phyloP scores from a whole-genome alignment of 2,113 vertebrate species.

The Zosterops japonicus region DNA sequence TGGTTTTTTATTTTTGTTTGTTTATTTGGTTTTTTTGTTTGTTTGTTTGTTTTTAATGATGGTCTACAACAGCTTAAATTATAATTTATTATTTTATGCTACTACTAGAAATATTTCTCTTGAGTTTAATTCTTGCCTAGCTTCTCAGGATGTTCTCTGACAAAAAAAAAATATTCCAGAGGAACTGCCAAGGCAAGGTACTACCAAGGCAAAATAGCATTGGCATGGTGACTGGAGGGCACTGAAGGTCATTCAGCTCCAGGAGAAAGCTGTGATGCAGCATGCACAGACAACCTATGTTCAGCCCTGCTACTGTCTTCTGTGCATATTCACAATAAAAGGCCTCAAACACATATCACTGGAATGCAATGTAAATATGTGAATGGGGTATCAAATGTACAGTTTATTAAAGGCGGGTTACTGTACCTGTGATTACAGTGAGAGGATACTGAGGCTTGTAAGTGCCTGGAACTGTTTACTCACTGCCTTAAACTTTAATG shows the following conservation, averaged over 20 bases:
- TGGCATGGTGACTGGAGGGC: not conserved
- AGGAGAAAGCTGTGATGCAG: not conserved
- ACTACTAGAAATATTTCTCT: not conserved
- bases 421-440: not conserved
- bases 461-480: not conserved
- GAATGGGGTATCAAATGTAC: not conserved
- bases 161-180: not conserved
- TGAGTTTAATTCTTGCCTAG: not conserved
- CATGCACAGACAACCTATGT: accelerated
- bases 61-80: not conserved
- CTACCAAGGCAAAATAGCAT: not conserved
- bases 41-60: not conserved
- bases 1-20: accelerated
- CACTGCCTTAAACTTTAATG: not conserved
- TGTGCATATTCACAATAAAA: not conserved
- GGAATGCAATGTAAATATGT: not conserved
- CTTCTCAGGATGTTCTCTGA: not conserved
- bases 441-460: not conserved
- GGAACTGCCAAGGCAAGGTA: not conserved
- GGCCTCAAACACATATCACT: not conserved
- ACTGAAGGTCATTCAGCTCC: not conserved
- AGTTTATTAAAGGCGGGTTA: not conserved
- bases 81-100: not conserved
- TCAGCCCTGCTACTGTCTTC: not conserved
- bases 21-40: no score